A percentile compares a stretch with the other conserved stretches of the same genome.
These are phyloP conservation scores for Grammomys surdaster DNA, from an alignment of 2,113 vertebrate genomes.

Conservation along the genomic window DNA sequence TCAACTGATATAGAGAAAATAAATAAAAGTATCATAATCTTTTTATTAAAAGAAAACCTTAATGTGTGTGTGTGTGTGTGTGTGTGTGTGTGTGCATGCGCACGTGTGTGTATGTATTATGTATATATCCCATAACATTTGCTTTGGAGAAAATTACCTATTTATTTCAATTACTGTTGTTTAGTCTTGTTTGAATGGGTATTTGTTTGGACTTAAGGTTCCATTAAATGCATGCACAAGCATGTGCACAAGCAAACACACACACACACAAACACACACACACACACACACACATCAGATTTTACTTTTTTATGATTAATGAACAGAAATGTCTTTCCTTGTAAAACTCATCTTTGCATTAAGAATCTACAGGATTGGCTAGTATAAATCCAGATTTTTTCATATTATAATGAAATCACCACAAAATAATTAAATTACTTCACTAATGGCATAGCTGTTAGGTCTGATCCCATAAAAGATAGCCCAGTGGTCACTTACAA, in stretches of 20 bases:
- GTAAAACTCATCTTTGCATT: not conserved
- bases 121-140: not conserved
- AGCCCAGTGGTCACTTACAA: not conserved
- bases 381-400: not conserved
- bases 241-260: not conserved
- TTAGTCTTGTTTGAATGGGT: not conserved
- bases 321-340: not conserved
- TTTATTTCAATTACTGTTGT: not conserved
- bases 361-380: not conserved
- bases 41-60: slow-evolving; percentile 27
- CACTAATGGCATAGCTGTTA: not conserved
- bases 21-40: not conserved
- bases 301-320: not conserved
- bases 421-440: not conserved
- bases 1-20: not conserved
- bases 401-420: not conserved
- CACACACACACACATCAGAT: not conserved
- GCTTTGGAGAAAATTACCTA: not conserved
- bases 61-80: no score
- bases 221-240: not conserved
- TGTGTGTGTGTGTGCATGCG: no score
- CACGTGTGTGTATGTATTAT: no score
- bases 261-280: not conserved
- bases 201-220: not conserved
- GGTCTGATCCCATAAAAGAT: not conserved